A percentile compares a stretch with the other conserved stretches of the same genome.
These are phyloP conservation scores for Coendou prehensilis DNA, from an alignment of 2,797 vertebrate genomes.

Conservation along the genomic window DNA sequence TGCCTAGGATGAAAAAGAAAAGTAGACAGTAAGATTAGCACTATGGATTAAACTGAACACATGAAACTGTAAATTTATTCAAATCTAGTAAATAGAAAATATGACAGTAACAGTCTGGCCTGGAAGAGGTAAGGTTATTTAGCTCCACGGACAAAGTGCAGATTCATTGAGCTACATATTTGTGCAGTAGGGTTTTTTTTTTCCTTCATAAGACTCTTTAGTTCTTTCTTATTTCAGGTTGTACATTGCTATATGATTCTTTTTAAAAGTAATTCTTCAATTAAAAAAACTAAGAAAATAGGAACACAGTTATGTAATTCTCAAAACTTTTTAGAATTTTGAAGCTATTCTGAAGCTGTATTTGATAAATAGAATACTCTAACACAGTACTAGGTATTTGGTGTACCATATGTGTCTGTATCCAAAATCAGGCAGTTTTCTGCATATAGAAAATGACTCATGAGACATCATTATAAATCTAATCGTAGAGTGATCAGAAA, in stretches of 20 bases:
- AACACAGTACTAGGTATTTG: neutral
- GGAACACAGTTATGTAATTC: neutral
- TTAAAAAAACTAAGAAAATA: neutral
- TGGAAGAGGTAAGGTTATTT: neutral
- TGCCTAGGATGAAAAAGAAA: neutral
- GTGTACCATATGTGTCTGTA: too few species aligned
- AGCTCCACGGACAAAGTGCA: neutral
- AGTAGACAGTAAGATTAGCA: neutral
- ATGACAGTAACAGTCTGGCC: neutral
- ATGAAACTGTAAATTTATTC: neutral
- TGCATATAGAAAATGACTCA: neutral
- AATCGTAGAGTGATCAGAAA: neutral
- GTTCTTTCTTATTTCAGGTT: slow-evolving; percentile 26
- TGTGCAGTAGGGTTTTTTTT: neutral
- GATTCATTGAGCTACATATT: neutral
- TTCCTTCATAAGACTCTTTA: neutral
- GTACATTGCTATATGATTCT: neutral
- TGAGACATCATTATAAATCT: neutral
- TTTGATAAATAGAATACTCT: neutral
- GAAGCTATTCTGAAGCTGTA: neutral
- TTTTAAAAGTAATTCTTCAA: neutral
- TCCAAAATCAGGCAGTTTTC: neutral
- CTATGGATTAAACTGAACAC: neutral
- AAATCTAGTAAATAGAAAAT: neutral
- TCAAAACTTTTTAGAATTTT: neutral